Evolutionary conservation across 2,797 vertebrate genomes (phyloP).

Genomic region (Poecilia picta): DNA sequence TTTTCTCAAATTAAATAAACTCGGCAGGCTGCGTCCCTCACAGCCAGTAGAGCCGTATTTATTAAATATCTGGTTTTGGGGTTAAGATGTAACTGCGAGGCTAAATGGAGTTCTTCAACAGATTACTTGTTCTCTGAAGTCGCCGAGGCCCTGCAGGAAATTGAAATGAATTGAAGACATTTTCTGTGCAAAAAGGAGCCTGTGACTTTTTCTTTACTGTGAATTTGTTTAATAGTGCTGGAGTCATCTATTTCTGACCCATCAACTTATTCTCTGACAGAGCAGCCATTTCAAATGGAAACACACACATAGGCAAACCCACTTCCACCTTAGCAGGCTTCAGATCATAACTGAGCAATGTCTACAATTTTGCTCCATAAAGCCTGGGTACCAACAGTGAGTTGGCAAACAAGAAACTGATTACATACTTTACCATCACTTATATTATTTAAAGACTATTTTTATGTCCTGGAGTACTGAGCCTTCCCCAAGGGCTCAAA

Average conservation of each 20-base stretch:
- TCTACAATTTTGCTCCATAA: not conserved
- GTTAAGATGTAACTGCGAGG: slow-evolving; percentile 71
- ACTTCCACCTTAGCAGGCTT: slow-evolving; percentile 12
- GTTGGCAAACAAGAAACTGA: not conserved
- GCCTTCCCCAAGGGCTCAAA: not conserved
- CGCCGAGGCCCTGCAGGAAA: slow-evolving; percentile 70
- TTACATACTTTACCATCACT: not conserved
- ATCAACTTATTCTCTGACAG: slow-evolving; percentile 58
- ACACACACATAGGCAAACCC: not conserved
- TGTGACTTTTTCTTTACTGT: slow-evolving; percentile 44
- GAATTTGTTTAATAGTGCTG: slow-evolving; percentile 57
- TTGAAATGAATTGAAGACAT: slow-evolving; percentile 71
- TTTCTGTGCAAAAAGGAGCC: slow-evolving; percentile 54
- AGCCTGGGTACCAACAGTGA: not conserved
- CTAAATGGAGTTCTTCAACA: slow-evolving; percentile 73
- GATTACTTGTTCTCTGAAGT: slow-evolving; percentile 75
- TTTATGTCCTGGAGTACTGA: not conserved
- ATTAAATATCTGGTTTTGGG: slow-evolving; percentile 63
- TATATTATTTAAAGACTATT: not conserved
- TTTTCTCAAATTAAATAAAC: slow-evolving; percentile 68
- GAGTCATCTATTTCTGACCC: slow-evolving; percentile 58
- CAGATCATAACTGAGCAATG: slow-evolving; percentile 5
- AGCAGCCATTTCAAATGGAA: slow-evolving; percentile 42
- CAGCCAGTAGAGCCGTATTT: slow-evolving; percentile 50
- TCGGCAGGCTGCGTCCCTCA: slow-evolving; percentile 47